Evolutionary conservation across 2,113 vertebrate species (phyloP), one percentile per base, ranked within the genome.

Genomic region (Oceanites oceanicus): DNA sequence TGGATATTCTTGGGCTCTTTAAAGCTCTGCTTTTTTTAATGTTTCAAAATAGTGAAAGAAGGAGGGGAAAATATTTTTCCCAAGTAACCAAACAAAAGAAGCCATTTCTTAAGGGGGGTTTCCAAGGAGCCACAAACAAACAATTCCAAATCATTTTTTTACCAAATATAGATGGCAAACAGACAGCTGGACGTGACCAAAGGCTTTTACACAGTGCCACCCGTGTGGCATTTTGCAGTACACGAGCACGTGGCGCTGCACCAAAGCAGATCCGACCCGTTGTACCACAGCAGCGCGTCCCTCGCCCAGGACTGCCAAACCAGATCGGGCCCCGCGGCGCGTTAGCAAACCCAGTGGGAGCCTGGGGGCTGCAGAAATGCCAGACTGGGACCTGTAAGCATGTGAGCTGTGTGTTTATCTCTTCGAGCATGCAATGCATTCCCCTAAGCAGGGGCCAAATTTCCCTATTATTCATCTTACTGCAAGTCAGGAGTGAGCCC

Each of bases 111-210:
- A 11, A 6, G 53, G 53, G 65, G 22, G 12, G 94, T 94, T 97
- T 95, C 93, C 92, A 96, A 96, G 94, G 91, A 96, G 52, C 61
- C 88, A 79, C 93, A 95, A 96, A 96, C 93, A 97, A 96, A 96
- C 89, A 87, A 86, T 38, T 56, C 76, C 70, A n/a, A 47, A 65
- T 9, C 19, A 16, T 88, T 92, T 78, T 87, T 90, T 88, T 44
- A 47, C 95, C 91, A 91, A 93, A 96, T 95, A 86, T 96, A 96
- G 96, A 50, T 74, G 90, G 81, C 72, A 74, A 27, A 21, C 1
- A 18, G 55, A 4, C 49, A 67, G 88, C 38, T 10, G 86, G 93
- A 9, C 29, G 3, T 0, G 34, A 61, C 15, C 63, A 9, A 40
- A n/a, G 90, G 72, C 68, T 67, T 4, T 2, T 1, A 7, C 70